Evolutionary conservation across 64 coral and sea anemone species (phyloP).

Genomic region (Actinia equina): DNA sequence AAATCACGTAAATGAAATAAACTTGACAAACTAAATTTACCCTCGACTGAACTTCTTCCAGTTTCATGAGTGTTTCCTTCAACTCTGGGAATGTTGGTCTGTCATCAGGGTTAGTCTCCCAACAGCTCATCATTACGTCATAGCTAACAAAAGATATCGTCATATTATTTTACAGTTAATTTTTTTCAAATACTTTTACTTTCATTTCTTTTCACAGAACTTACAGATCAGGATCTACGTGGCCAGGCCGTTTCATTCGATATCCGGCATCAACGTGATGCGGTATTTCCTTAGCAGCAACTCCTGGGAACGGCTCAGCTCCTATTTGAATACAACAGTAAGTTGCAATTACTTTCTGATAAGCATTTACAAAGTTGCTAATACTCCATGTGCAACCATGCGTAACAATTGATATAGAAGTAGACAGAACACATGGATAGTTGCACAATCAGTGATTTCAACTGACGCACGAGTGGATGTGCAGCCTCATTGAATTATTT

Average conservation of each 20-base stretch:
- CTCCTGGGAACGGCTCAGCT: neutral
- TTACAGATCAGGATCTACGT: conserved; percentile 13
- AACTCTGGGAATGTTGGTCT: conserved; percentile 12
- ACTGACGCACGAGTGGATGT: too few relatives aligned
- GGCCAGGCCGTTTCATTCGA: conserved; percentile 4
- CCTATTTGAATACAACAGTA: neutral
- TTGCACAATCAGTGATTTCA: too few relatives aligned
- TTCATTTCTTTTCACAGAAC: neutral
- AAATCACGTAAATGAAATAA: too few relatives aligned
- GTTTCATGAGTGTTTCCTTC: neutral
- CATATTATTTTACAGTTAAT: neutral
- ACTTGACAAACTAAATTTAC: neutral
- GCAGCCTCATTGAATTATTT: too few relatives aligned
- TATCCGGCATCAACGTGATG: neutral
- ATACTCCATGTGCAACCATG: too few relatives aligned
- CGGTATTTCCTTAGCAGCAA: conserved; percentile 14
- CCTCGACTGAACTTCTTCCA: conserved; percentile 13
- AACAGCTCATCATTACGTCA: conserved; percentile 12
- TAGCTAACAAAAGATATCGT: neutral
- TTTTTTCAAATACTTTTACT: neutral
- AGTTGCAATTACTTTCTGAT: too few relatives aligned
- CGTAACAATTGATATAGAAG: too few relatives aligned
- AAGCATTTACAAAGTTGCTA: too few relatives aligned
- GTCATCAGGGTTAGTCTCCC: too few relatives aligned
- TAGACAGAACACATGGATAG: too few relatives aligned